These are phyloP conservation scores for Dunckerocampus dactyliophorus DNA, from an alignment of 2,113 vertebrate genomes.

Conservation along the genomic window DNA sequence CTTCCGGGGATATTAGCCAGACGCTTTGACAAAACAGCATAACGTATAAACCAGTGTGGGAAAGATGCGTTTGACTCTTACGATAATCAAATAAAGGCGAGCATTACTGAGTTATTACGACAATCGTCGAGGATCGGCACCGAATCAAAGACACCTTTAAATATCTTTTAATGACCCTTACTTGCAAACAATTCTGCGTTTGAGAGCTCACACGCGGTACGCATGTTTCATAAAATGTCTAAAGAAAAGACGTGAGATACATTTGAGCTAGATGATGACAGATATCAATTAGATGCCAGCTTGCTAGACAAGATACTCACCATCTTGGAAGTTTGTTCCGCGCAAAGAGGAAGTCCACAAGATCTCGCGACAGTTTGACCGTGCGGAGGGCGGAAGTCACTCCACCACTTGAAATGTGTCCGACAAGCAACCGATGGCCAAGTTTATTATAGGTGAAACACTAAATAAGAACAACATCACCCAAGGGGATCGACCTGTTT, in stretches of 20 bases:
- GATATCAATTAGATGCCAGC: slow-evolving; percentile 39
- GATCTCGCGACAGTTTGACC: slow-evolving; percentile 66
- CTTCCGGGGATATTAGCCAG: too few species aligned
- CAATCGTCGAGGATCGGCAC: too few species aligned
- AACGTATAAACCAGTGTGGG: too few species aligned
- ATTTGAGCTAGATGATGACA: slow-evolving; percentile 36
- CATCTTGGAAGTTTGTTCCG: slow-evolving; percentile 76
- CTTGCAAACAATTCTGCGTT: neutral
- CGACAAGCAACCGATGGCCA: neutral
- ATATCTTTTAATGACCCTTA: too few species aligned
- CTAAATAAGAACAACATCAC: neutral
- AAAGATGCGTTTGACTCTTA: too few species aligned
- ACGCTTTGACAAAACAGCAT: too few species aligned
- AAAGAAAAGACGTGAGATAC: accelerated
- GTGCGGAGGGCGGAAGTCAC: slow-evolving; percentile 33
- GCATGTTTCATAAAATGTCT: accelerated
- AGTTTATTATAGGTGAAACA: neutral
- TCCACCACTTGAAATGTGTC: slow-evolving; percentile 12
- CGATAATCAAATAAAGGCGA: too few species aligned
- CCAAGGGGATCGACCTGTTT: too few species aligned
- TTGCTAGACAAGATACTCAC: slow-evolving; percentile 45
- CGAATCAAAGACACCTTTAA: too few species aligned
- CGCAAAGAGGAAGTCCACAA: slow-evolving; percentile 62
- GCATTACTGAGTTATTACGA: too few species aligned
- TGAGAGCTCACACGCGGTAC: accelerated